Base-by-base conservation (phyloP, 2,113 vertebrate species). In the Camelus bactrianus region DNA sequence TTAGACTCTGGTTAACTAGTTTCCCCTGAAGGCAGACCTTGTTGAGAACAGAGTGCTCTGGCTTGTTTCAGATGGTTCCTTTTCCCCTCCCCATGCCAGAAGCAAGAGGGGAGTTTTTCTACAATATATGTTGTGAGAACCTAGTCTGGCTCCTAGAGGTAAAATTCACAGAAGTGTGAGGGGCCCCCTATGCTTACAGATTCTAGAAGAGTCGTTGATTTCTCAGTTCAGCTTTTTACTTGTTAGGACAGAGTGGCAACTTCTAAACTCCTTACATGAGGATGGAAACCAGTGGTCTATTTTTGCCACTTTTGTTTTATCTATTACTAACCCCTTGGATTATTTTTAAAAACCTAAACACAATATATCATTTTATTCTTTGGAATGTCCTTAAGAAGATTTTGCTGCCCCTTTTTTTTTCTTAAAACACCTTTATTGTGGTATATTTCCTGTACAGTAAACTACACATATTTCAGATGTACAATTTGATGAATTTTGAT, bases 271-370 rank as follows among this genome's bases (percentile, higher is more conserved):
- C 50, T 38, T 91, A 32, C 14, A 15, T 84, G 35, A 42, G 70
- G 72, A 46, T 62, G 60, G 70, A 52, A 67, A 86, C 60, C 60
- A 77, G 58, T 46, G n/a, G 60, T 67, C 62, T 91, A 8, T 70
- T 91, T 84, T 91, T 91, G 13, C n/a, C 62, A 83, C 26, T 87
- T 69, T 46, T 83, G 15, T 83, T 84, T 77, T 83, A 65, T 35
- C 12, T 92, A 2, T 75, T 75, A 67, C 58, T 60, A 5, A 5
- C 30, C 16, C 30, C 12, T 56, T 93, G 38, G 46, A 28, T 94
- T 38, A 87, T 83, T 86, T 94, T 96, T 90, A 52, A 85, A 91
- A 91, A 62, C 28, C 35, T 38, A 85, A 46, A 75, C n/a, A 84
- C 50, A 87, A 35, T 72, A 54, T 58, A 35, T 62, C 42, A 42